phyloP scores from a whole-genome alignment of 2,888 invertebrate genomes.

The Zygothrica quintamaculata region DNA sequence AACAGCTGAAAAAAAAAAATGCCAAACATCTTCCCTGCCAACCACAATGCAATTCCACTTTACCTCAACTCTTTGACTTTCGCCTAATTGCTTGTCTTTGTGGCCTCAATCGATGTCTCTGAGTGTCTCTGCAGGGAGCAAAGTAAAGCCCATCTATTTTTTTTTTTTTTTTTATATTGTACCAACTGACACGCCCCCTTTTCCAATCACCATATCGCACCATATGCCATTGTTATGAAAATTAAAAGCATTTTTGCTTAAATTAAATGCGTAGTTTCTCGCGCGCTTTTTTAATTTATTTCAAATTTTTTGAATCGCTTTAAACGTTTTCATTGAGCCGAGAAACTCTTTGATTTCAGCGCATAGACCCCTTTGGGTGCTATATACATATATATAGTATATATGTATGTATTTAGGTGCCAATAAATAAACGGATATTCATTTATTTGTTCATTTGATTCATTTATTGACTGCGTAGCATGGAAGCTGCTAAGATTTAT shows the following conservation, averaged over 20 bases:
- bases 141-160: constrained; percentile 54
- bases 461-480: constrained; percentile 56
- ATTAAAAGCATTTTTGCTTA: constrained; percentile 42
- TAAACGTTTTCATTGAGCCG: constrained; percentile 73
- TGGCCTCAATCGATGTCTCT: constrained; percentile 20
- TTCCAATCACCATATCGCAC: background rate
- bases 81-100: constrained; percentile 74
- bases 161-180: too few relatives aligned
- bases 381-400: too few relatives aligned
- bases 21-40: background rate
- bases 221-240: constrained; percentile 56
- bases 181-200: constrained; percentile 39
- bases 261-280: constrained; percentile 71
- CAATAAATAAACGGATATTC: constrained; percentile 53
- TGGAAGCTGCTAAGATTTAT: constrained; percentile 58
- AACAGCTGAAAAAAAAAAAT: too few relatives aligned
- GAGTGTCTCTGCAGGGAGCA: constrained; percentile 48
- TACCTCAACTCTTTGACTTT: constrained; percentile 8
- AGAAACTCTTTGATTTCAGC: constrained; percentile 69
- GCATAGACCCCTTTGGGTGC: constrained; percentile 9
- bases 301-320: constrained; percentile 50
- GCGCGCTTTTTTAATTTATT: constrained; percentile 68
- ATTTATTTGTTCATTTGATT: constrained; percentile 15
- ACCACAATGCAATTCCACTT: background rate
- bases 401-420: constrained; percentile 22